These are phyloP conservation scores for Synodontis membranacea DNA, from an alignment of 2,113 vertebrate species.

Conservation along the genomic window DNA sequence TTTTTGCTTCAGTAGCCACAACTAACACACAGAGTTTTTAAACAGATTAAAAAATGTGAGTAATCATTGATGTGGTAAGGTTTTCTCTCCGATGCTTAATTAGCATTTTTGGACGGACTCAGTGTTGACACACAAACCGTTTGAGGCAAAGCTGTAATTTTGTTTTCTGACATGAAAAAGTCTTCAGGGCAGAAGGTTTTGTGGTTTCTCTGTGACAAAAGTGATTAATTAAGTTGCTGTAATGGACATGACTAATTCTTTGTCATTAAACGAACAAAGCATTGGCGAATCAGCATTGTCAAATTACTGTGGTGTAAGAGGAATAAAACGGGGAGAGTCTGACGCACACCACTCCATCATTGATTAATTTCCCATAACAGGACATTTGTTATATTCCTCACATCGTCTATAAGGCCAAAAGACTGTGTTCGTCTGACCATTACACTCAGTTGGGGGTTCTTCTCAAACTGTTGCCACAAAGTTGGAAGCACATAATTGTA, in stretches of 20 bases:
- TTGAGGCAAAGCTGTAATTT: not conserved
- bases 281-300: not conserved
- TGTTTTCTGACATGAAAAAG: not conserved
- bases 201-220: not conserved
- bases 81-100: not conserved
- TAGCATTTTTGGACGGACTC: not conserved
- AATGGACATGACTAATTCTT: not conserved
- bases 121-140: not conserved
- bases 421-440: not conserved
- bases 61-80: not conserved
- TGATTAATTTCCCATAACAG: not conserved
- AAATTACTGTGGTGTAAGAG: not conserved
- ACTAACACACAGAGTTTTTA: not conserved
- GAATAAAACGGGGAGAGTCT: not conserved
- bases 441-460: not conserved
- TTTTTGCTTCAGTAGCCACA: not conserved
- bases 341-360: not conserved
- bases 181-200: not conserved
- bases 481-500: not conserved
- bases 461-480: not conserved
- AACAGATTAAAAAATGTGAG: not conserved
- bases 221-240: too few species aligned
- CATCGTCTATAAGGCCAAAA: not conserved
- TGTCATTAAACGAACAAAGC: not conserved
- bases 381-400: not conserved